A percentile compares a stretch with the other conserved stretches of the same genome.
phyloP scores from a whole-genome alignment of 2,797 vertebrate species.

The Mormyrus hasselquistii region DNA sequence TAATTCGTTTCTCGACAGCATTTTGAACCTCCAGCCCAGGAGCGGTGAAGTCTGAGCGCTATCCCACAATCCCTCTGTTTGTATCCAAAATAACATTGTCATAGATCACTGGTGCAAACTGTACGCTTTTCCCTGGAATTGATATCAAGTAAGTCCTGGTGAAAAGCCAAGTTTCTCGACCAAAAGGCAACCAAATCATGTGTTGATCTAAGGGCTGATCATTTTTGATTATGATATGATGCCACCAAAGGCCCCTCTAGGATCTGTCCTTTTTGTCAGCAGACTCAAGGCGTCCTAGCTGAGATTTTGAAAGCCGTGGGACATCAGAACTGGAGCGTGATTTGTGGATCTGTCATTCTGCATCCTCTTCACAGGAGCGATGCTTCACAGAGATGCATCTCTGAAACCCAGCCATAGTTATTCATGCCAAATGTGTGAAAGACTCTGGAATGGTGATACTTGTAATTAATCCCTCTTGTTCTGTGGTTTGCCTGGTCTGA shows the following conservation, averaged over 20 bases:
- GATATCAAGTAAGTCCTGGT: background rate
- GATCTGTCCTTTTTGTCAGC: background rate
- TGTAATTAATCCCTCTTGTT: conserved; percentile 6
- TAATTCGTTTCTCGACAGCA: background rate
- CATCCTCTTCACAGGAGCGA: background rate
- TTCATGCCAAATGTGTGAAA: conserved; percentile 5
- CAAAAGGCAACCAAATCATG: background rate
- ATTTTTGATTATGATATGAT: background rate
- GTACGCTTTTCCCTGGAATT: background rate
- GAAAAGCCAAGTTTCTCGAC: background rate
- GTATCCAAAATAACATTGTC: background rate
- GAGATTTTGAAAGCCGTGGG: background rate
- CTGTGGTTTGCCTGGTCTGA: conserved; percentile 6
- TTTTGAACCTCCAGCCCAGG: background rate
- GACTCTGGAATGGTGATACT: background rate
- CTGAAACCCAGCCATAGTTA: background rate
- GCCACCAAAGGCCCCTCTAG: background rate
- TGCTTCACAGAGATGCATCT: background rate
- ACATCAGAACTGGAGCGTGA: background rate
- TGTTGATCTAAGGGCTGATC: background rate
- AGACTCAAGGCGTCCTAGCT: background rate
- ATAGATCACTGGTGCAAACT: background rate
- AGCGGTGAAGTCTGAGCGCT: background rate
- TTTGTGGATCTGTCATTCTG: background rate
- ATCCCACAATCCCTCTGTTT: background rate